A percentile compares a stretch with the other conserved stretches of the same genome.
phyloP scores from a whole-genome alignment of 2,113 vertebrate genomes.

The Salminus brasiliensis region DNA sequence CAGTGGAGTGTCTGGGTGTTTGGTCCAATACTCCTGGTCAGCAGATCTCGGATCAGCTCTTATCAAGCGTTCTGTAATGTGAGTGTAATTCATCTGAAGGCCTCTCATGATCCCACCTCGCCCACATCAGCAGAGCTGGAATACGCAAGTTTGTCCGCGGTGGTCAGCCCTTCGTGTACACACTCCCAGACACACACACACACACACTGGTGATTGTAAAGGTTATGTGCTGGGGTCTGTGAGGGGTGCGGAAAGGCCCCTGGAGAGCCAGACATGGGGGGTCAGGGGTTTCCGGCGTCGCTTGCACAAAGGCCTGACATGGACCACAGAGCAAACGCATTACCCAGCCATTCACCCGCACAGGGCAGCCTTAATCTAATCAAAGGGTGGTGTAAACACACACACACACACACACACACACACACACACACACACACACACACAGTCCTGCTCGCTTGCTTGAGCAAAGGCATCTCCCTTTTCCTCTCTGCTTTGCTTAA shows the following conservation, averaged over 20 bases:
- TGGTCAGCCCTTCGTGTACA: not conserved
- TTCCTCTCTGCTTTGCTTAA: not conserved
- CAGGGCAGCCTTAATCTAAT: constrained; percentile 53
- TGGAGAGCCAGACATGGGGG: constrained; percentile 56
- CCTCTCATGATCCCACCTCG: too few relatives aligned
- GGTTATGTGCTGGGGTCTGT: constrained; percentile 21
- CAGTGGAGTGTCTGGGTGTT: too few relatives aligned
- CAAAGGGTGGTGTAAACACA: constrained; percentile 40
- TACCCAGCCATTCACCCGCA: constrained; percentile 50
- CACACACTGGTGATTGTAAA: constrained; percentile 20
- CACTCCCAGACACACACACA: not conserved
- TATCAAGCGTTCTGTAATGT: too few relatives aligned
- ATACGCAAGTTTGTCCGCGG: too few relatives aligned
- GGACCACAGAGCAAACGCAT: constrained; percentile 61
- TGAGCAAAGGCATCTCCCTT: constrained; percentile 46
- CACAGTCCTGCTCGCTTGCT: constrained; percentile 30
- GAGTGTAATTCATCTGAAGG: too few relatives aligned
- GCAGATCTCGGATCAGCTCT: too few relatives aligned
- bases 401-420: constrained; percentile 35
- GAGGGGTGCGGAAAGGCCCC: constrained; percentile 34
- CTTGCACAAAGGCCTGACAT: constrained; percentile 60
- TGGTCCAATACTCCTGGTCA: too few relatives aligned
- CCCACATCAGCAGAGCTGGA: not conserved
- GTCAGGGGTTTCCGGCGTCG: constrained; percentile 62
- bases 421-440: constrained; percentile 32